A percentile compares a stretch with the other conserved stretches of the same genome.
These are phyloP conservation scores for Albula glossodonta DNA, from an alignment of 2,113 vertebrate species.

Conservation along the genomic window DNA sequence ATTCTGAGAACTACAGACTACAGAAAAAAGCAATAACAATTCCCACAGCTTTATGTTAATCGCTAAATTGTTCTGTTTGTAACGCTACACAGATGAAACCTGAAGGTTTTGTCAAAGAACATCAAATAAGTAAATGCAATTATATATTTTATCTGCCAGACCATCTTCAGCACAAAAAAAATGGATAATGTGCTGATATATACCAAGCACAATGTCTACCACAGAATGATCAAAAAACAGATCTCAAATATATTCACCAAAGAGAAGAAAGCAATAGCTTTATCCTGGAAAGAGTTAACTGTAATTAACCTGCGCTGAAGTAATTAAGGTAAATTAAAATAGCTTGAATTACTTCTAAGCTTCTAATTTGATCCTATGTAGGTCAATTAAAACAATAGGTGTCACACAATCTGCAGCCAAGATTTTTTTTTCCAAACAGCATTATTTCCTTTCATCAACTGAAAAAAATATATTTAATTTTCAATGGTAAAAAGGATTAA, in stretches of 20 bases:
- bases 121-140: neutral
- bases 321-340: neutral
- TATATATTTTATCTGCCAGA: neutral
- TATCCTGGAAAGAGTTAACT: constrained; percentile 17
- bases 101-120: neutral
- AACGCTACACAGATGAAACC: neutral
- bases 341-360: neutral
- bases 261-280: neutral
- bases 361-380: neutral
- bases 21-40: no score
- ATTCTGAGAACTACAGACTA: no score
- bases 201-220: neutral
- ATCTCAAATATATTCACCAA: neutral
- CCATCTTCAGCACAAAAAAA: neutral
- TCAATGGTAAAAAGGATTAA: neutral
- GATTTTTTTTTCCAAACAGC: neutral
- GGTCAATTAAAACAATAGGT: neutral
- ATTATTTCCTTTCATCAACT: neutral
- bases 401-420: neutral
- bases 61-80: neutral
- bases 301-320: neutral
- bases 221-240: neutral
- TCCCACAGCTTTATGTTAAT: no score
- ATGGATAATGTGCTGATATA: neutral
- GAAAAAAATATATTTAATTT: neutral